Evolutionary conservation across 1,140 invertebrate genomes (phyloP), one percentile per base, ranked within the genome.

Genomic region (Augochlora pura): DNA sequence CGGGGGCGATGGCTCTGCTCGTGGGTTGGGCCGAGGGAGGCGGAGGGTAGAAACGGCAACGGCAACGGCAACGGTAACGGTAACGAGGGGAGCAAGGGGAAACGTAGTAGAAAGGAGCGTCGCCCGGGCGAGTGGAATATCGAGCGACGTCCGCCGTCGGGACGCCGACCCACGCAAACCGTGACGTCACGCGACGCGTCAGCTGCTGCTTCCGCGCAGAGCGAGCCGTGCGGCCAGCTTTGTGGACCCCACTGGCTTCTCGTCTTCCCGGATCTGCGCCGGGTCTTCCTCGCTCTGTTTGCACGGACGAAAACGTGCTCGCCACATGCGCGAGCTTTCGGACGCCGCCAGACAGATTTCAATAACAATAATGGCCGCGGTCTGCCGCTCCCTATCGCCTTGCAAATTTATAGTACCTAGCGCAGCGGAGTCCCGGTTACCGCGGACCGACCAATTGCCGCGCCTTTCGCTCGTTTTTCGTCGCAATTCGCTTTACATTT

Each of bases 111-210:
- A 81, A 83, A 87, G 81, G 85, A 88, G 83, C 88, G 84, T 85
- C 80, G 88, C 86, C 87, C 84, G 86, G 86, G 84, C 88, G 84
- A 87, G 83, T 83, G 81, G 82, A 81, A 86, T 88, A 89, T 88
- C 88, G 88, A 89, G 80, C 88, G 83, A 82, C 88, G 86, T 73
- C 78, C 81, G 70, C 67, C 85, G 83, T 86, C 84, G 84, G 82
- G 82, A 88, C 83, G 87, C 80, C 83, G 87, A 87, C 86, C 86
- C 84, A 86, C 83, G 88, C 88, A 88, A 88, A 64, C 83, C 52
- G 89, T 92, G 80, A 92, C 89, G 88, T 93, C 89, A 90, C 77
- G 62, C 79, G 77, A 67, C 92, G 77, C 84, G 89, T 90, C 89
- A 90, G 88, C 89, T 90, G 88, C 89, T 90, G 77, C 83, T 64